Percentiles rank a stretch among this genome's conserved stretches.
Evolutionary conservation across 2,113 vertebrate species (phyloP).

Genomic region (Xiphophorus hellerii): DNA sequence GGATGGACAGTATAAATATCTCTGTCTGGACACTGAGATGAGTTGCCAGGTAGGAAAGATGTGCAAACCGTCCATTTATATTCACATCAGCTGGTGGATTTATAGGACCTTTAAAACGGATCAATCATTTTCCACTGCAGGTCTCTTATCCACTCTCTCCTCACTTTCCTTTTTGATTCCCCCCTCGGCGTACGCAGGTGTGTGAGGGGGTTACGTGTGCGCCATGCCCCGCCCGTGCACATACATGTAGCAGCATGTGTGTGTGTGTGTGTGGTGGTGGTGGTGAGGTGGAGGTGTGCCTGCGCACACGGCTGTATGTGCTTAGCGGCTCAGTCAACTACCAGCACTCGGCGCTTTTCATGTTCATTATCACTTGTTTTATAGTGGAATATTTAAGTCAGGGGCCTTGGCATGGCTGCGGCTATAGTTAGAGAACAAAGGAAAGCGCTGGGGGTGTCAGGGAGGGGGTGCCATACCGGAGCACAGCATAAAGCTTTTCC

Average conservation of each 20-base stretch:
- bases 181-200: conserved; percentile 35
- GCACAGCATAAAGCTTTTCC: conserved; percentile 72
- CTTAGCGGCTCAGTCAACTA: conserved; percentile 69
- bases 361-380: conserved; percentile 82
- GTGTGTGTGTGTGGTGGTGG: conserved; percentile 34
- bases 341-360: conserved; percentile 67
- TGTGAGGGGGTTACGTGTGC: conserved; percentile 23
- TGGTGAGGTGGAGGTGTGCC: conserved; percentile 13
- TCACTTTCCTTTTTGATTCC: conserved; percentile 66
- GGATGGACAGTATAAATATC: conserved; percentile 73
- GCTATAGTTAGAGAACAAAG: conserved; percentile 86
- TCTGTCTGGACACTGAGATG: conserved; percentile 64
- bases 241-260: conserved; percentile 42
- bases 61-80: conserved; percentile 65
- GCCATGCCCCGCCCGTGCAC: conserved; percentile 21
- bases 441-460: conserved; percentile 66
- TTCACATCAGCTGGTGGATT: conserved; percentile 74
- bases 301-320: conserved; percentile 33
- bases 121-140: conserved; percentile 79
- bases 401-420: conserved; percentile 72
- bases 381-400: conserved; percentile 82
- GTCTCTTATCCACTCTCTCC: conserved; percentile 70
- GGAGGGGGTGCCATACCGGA: conserved; percentile 74
- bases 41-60: conserved; percentile 79
- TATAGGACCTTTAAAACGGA: conserved; percentile 75